phyloP scores from a whole-genome alignment of 2,888 invertebrate genomes.

The Aphidius colemani region DNA sequence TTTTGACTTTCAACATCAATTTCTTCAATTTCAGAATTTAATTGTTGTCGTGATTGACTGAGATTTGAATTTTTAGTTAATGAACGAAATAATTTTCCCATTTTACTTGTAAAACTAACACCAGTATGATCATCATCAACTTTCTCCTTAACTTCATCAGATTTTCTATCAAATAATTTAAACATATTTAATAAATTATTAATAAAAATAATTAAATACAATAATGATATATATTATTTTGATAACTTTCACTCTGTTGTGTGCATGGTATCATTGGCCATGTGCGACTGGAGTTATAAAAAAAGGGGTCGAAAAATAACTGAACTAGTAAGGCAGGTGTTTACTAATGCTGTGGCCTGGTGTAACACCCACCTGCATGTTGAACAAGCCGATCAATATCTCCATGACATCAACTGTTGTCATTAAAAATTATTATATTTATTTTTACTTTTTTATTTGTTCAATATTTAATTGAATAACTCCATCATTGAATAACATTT shows the following conservation, averaged over 20 bases:
- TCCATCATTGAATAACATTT: too few relatives aligned
- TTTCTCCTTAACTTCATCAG: constrained; percentile 11
- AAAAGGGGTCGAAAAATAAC: too few relatives aligned
- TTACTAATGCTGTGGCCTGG: neutral
- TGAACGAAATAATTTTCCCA: constrained; percentile 24
- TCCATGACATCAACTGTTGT: constrained; percentile 2
- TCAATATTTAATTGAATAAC: too few relatives aligned
- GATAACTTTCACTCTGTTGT: neutral
- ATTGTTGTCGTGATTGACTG: constrained; percentile 18
- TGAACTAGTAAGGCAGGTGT: constrained; percentile 19
- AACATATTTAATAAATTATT: neutral
- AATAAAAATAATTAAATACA: neutral
- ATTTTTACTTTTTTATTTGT: neutral
- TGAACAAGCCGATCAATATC: constrained; percentile 24
- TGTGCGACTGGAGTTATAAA: neutral
- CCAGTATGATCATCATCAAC: constrained; percentile 6
- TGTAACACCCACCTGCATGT: neutral
- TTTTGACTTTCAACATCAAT: neutral
- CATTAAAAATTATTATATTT: neutral
- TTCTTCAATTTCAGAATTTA: neutral
- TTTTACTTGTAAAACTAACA: constrained; percentile 17
- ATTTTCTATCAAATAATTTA: constrained; percentile 2
- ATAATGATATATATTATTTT: neutral
- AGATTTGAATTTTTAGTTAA: constrained; percentile 20
- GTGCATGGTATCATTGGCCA: constrained; percentile 3